Conservation (phyloP, 2,797 vertebrate genomes). For the Cetoscarus ocellatus region DNA sequence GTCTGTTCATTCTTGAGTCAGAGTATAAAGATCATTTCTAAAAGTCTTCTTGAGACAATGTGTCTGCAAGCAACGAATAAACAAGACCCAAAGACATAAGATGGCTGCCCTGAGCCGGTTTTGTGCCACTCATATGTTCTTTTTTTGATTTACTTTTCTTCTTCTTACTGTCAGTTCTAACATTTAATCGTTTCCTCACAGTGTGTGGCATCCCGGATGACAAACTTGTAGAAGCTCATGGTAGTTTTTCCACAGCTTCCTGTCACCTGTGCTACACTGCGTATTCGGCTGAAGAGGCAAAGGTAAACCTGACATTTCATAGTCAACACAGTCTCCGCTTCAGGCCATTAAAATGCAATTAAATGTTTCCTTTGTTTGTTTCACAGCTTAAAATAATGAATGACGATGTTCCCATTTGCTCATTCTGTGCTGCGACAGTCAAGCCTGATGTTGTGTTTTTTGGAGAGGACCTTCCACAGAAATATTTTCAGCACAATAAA, state of each 20-base stretch:
- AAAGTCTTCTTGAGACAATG: no score
- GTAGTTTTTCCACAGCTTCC: conserved; percentile 86
- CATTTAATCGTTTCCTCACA: conserved; percentile 37
- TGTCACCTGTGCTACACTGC: conserved; percentile 88
- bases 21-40: no score
- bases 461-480: conserved; percentile 87
- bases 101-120: no score
- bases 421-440: conserved; percentile 84
- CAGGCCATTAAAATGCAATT: no score
- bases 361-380: conserved; percentile 2
- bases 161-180: not conserved
- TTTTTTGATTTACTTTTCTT: not conserved
- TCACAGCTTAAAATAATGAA: conserved; percentile 80
- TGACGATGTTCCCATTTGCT: conserved; percentile 78
- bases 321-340: not conserved
- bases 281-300: conserved; percentile 84
- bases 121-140: not conserved
- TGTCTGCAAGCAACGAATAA: no score
- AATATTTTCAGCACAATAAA: conserved; percentile 82
- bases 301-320: conserved; percentile 64
- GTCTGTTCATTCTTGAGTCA: no score
- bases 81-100: no score
- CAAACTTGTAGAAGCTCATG: conserved; percentile 89
- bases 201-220: conserved; percentile 84
- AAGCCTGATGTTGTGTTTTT: conserved; percentile 89